phyloP scores from a whole-genome alignment of 2,797 vertebrate genomes.

The Rhinella marina region DNA sequence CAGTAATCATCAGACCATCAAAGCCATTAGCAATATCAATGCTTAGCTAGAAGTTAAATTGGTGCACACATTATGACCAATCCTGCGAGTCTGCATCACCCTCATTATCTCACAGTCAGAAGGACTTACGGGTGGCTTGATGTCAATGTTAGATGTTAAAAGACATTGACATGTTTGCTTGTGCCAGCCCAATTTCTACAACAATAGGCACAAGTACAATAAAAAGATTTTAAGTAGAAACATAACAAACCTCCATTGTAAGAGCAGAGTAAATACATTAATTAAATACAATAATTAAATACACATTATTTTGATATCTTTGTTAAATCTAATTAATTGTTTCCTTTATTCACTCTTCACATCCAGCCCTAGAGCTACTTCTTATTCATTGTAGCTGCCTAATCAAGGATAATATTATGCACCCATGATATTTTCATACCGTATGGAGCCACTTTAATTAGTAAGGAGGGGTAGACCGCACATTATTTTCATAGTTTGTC shows the following conservation, averaged over 20 bases:
- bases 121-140: constrained; percentile 5
- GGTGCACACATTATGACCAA: neutral
- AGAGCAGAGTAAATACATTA: constrained; percentile 19
- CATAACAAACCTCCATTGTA: neutral
- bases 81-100: neutral
- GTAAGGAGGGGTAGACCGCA: constrained; percentile 23
- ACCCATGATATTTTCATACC: constrained; percentile 41
- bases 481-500: neutral
- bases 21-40: neutral
- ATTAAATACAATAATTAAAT: constrained; percentile 28
- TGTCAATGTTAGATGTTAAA: neutral
- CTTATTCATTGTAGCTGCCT: constrained; percentile 45
- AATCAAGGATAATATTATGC: constrained; percentile 44
- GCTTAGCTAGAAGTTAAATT: neutral
- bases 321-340: constrained; percentile 45
- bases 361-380: constrained; percentile 39
- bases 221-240: neutral
- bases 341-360: constrained; percentile 25
- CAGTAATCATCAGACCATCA: neutral
- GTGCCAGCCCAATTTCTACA: neutral
- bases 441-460: constrained; percentile 45
- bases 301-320: constrained; percentile 40
- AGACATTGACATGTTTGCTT: neutral
- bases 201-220: neutral
- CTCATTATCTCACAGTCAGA: constrained; percentile 8